phyloP scores from a whole-genome alignment of 1,140 invertebrate species.

The Melitaea cinxia region DNA sequence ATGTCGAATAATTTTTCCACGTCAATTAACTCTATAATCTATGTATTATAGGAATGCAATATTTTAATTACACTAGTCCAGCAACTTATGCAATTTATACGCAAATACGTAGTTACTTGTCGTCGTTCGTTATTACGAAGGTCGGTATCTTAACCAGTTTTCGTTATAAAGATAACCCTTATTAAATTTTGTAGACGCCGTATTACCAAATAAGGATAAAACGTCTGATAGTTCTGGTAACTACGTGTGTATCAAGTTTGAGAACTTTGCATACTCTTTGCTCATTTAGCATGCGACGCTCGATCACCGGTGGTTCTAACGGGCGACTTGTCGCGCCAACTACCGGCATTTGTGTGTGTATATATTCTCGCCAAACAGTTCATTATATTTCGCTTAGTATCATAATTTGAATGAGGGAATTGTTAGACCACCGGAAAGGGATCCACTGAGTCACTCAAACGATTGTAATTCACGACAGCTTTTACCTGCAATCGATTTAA shows the following conservation, averaged over 20 bases:
- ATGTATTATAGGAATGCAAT: constrained; percentile 26
- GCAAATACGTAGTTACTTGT: constrained; percentile 46
- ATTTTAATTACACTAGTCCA: constrained; percentile 29
- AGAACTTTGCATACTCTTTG: constrained; percentile 49
- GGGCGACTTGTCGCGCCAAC: constrained; percentile 62
- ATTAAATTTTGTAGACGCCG: constrained; percentile 45
- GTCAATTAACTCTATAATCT: constrained; percentile 13
- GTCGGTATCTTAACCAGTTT: constrained; percentile 34
- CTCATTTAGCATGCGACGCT: constrained; percentile 62
- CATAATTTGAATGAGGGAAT: constrained; percentile 34
- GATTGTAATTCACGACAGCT: constrained; percentile 36
- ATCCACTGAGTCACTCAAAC: constrained; percentile 40
- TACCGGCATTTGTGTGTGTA: constrained; percentile 50
- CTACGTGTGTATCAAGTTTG: constrained; percentile 39
- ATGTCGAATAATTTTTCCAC: constrained; percentile 30
- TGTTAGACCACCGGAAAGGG: constrained; percentile 43
- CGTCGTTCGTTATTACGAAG: constrained; percentile 48
- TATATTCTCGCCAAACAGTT: constrained; percentile 37
- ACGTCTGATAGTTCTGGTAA: constrained; percentile 46
- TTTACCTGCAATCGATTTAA: background rate
- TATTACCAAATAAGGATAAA: constrained; percentile 54
- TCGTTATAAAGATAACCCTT: constrained; percentile 46
- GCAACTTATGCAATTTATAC: constrained; percentile 46
- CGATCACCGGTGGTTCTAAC: constrained; percentile 56
- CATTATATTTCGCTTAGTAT: constrained; percentile 17